Percentiles rank a stretch among this genome's conserved stretches.
Evolutionary conservation across 1,140 invertebrate species (phyloP).

Genomic region (Anadara kagoshimensis): DNA sequence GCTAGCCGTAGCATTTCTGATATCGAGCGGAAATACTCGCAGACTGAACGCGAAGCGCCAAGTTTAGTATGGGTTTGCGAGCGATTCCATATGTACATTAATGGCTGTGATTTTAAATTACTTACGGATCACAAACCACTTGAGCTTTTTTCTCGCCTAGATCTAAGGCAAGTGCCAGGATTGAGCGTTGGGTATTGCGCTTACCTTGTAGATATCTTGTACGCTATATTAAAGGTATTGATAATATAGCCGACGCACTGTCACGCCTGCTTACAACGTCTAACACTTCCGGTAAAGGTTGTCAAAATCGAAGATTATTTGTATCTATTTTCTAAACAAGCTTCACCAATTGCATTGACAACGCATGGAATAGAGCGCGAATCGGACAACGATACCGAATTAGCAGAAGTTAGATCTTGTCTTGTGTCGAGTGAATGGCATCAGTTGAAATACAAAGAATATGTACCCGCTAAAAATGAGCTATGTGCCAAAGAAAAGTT

Average conservation of each 20-base stretch:
- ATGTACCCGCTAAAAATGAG: slow-evolving; percentile 17
- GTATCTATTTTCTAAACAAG: slow-evolving; percentile 7
- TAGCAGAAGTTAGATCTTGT: neutral
- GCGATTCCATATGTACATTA: slow-evolving; percentile 71
- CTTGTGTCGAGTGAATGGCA: slow-evolving; percentile 1
- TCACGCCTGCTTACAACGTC: slow-evolving; percentile 8
- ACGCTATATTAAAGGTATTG: slow-evolving; percentile 27
- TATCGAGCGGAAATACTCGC: slow-evolving; percentile 63
- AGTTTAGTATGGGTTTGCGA: slow-evolving; percentile 71
- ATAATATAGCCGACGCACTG: slow-evolving; percentile 37
- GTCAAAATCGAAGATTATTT: slow-evolving; percentile 25
- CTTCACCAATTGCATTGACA: slow-evolving; percentile 26
- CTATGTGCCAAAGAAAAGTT: slow-evolving; percentile 22
- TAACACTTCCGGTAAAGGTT: neutral
- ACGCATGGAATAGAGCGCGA: slow-evolving; percentile 22
- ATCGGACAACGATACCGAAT: slow-evolving; percentile 12
- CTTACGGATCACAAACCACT: slow-evolving; percentile 70
- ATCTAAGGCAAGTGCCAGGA: slow-evolving; percentile 44
- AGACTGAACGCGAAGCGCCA: slow-evolving; percentile 73
- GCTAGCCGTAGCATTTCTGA: slow-evolving; percentile 36
- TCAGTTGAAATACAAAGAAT: slow-evolving; percentile 3
- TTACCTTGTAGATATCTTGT: slow-evolving; percentile 39
- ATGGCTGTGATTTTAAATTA: slow-evolving; percentile 65
- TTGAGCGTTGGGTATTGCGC: slow-evolving; percentile 47
- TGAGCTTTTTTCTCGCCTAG: slow-evolving; percentile 30